Evolutionary conservation across 2,113 vertebrate species (phyloP), one percentile per base, ranked within the genome.

Genomic region (Odontophorus gujanensis): DNA sequence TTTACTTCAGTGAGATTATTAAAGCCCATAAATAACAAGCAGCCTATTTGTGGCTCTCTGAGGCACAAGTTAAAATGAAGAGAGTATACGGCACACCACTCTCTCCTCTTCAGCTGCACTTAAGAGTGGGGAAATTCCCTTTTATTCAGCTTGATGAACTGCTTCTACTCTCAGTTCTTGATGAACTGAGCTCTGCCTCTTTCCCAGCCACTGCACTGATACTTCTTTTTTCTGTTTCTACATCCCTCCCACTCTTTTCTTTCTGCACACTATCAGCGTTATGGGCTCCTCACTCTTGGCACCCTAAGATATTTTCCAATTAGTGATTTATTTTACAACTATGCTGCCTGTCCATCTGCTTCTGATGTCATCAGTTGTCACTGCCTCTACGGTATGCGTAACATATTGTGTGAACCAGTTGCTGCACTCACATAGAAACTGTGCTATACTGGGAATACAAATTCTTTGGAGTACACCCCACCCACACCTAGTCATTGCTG

Each of bases 1-100:
- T 75, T 93, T 92, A 78, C 75, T 76, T 34, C 89, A 85, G 50
- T 32, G 81, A 95, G 84, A 83, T 95, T 93, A 88, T 94, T 86
- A 90, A 63, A 91, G 87, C 78, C 53, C 57, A 32, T 77, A 40
- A 71, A 57, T 53, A 85, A 65, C 26, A 48, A n/a, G 47, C 68
- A 81, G 65, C 16, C 68, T 89, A 43, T 34, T 76, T 75, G 67
- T 45, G 77, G 38, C 48, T 58, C 24, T 66, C 61, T 83, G 71
- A 79, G 81, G 32, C 62, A 43, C 20, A 20, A 67, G 38, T 40
- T 40, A 87, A 85, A 95, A 58, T 51, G 53, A 77, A 77, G 62
- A 38, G 7, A 6, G 1, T 51, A 17, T 47, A 24, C 28, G 48
- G 65, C 32, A 82, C 32, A 58, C 72, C 85, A 20, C 45, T 63